Percentiles rank a stretch among this genome's conserved stretches.
Conservation (phyloP, 2,797 vertebrate species). For the Rhinella marina region DNA sequence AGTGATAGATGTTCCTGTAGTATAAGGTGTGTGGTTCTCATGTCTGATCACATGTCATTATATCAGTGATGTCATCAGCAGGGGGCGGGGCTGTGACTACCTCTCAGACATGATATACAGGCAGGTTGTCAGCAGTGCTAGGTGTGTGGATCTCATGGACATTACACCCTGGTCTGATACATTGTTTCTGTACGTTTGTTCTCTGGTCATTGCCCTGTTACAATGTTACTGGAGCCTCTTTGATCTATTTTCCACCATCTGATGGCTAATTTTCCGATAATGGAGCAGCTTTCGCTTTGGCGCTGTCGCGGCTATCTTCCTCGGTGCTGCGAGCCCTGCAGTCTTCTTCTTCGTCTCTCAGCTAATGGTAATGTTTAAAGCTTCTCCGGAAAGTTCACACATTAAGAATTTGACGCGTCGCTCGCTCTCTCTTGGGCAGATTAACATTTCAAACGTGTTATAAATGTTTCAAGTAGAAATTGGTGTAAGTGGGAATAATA, state of each 20-base stretch:
- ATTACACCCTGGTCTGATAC: too few species aligned
- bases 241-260: conserved; percentile 28
- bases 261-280: conserved; percentile 44
- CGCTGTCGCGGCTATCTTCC: conserved; percentile 2
- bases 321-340: background rate
- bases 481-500: conserved; percentile 55
- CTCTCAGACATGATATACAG: too few species aligned
- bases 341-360: conserved; percentile 30
- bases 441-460: conserved; percentile 58
- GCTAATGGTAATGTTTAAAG: conserved; percentile 57
- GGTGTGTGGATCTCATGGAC: background rate
- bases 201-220: background rate
- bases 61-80: too few species aligned
- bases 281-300: background rate
- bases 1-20: too few species aligned
- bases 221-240: background rate
- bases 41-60: too few species aligned
- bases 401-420: conserved; percentile 46
- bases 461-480: conserved; percentile 56
- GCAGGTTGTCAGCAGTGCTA: too few species aligned
- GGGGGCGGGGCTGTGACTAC: too few species aligned
- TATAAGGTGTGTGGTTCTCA: background rate
- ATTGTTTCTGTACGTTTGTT: too few species aligned
- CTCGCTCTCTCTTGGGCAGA: conserved; percentile 33
- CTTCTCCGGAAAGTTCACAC: conserved; percentile 50